Evolutionary conservation across 2,888 invertebrate species (phyloP).

Genomic region (Eurytoma adleriae): DNA sequence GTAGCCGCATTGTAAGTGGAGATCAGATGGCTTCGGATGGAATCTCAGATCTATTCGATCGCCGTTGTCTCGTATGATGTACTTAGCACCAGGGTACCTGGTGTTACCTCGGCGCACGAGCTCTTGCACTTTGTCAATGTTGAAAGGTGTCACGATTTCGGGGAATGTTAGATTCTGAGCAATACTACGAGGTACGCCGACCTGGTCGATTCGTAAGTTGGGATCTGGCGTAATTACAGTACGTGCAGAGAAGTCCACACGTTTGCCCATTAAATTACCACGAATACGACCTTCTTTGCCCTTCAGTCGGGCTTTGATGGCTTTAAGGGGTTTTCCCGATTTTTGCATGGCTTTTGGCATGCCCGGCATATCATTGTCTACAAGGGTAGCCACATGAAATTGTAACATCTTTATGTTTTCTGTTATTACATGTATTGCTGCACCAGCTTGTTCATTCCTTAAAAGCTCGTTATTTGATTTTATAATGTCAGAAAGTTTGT

Average conservation of each 20-base stretch:
- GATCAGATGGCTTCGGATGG: conserved; percentile 97
- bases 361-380: conserved; percentile 99
- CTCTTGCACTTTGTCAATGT: conserved; percentile 96
- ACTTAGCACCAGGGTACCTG: conserved; percentile 99
- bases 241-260: conserved; percentile 99
- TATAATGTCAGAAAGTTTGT: conserved; percentile 98
- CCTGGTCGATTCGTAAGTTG: conserved; percentile 95
- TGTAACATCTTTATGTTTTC: conserved; percentile 99
- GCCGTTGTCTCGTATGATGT: conserved; percentile 98
- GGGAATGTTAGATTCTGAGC: conserved; percentile 99
- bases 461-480: conserved; percentile 97
- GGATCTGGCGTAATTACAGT: conserved; percentile 99
- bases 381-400: conserved; percentile 98
- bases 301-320: conserved; percentile 96
- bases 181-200: conserved; percentile 98
- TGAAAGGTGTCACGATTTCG: conserved; percentile 99
- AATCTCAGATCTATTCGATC: conserved; percentile 98
- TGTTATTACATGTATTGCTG: conserved; percentile 96
- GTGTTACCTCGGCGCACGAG: conserved; percentile 97
- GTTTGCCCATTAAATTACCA: conserved; percentile 99
- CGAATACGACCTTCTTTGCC: conserved; percentile 99
- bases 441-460: conserved; percentile 96
- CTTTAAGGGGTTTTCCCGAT: conserved; percentile 98
- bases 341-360: conserved; percentile 99
- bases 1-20: conserved; percentile 97